These are phyloP conservation scores for Metaphire vulgaris DNA, from an alignment of 1,140 invertebrate species.

Conservation along the genomic window DNA sequence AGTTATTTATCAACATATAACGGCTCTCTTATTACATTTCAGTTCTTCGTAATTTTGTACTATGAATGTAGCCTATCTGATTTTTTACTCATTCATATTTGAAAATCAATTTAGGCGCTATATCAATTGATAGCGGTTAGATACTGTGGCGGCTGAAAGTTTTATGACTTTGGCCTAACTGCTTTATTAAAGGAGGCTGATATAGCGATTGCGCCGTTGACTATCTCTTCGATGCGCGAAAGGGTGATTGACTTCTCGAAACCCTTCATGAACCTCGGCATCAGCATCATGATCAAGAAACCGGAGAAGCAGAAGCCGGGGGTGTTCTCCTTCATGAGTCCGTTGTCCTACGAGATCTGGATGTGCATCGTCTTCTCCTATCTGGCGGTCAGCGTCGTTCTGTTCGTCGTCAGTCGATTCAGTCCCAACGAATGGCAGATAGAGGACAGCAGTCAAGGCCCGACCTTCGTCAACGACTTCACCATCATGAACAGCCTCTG, in stretches of 20 bases:
- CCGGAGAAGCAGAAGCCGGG: slow-evolving; percentile 79
- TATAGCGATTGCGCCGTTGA: slow-evolving; percentile 49
- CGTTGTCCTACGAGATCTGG: slow-evolving; percentile 96
- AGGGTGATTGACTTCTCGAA: slow-evolving; percentile 52
- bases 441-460: slow-evolving; percentile 47
- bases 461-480: slow-evolving; percentile 81
- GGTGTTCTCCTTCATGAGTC: slow-evolving; percentile 94
- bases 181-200: slow-evolving; percentile 44
- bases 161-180: too few species aligned
- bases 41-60: too few species aligned
- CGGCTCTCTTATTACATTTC: too few species aligned
- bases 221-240: slow-evolving; percentile 48
- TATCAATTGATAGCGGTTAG: too few species aligned
- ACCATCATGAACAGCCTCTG: slow-evolving; percentile 62
- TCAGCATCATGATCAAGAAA: slow-evolving; percentile 80
- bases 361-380: slow-evolving; percentile 74
- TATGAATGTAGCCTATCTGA: too few species aligned
- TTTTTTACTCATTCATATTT: too few species aligned
- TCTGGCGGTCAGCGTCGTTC: slow-evolving; percentile 79
- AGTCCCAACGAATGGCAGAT: slow-evolving; percentile 89
- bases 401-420: slow-evolving; percentile 87
- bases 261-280: slow-evolving; percentile 52
- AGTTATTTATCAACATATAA: too few species aligned
- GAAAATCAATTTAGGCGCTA: too few species aligned
- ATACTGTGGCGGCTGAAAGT: too few species aligned